These are phyloP conservation scores for Strigamia maritima DNA, from an alignment of 2,888 invertebrate species.

Conservation along the genomic window DNA sequence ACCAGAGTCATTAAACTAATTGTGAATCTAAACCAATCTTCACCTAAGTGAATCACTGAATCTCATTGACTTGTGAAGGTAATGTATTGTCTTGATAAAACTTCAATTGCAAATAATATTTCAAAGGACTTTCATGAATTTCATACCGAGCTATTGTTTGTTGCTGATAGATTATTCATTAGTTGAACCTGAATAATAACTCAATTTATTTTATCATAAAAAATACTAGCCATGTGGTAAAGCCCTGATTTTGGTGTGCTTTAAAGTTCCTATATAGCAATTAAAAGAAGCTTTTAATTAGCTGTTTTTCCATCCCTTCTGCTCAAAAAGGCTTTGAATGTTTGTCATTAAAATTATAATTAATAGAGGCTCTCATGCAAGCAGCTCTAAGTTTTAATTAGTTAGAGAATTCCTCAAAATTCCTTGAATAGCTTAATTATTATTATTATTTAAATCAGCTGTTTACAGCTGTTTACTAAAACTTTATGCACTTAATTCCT, in stretches of 20 bases:
- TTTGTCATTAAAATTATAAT: slow-evolving; percentile 1
- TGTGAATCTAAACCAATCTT: background rate
- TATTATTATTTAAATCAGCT: background rate
- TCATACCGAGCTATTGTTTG: no score
- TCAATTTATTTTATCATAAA: background rate
- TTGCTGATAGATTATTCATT: no score
- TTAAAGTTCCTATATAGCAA: background rate
- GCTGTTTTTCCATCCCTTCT: background rate
- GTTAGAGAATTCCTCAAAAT: background rate
- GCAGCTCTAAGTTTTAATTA: slow-evolving; percentile 1
- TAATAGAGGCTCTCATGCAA: slow-evolving; percentile 5
- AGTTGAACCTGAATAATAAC: background rate
- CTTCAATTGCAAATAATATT: no score
- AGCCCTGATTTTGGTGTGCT: background rate
- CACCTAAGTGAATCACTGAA: background rate
- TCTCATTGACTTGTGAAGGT: background rate
- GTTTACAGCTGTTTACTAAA: background rate
- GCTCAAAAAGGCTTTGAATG: background rate
- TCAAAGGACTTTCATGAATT: no score
- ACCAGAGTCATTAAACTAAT: background rate
- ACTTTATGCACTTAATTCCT: no score
- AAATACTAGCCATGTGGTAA: background rate
- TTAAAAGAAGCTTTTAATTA: slow-evolving; percentile 5
- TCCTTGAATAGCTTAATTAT: background rate
- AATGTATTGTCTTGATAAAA: background rate